Evolutionary conservation across 2,888 invertebrate genomes (phyloP), one percentile per base, ranked within the genome.

Genomic region (Elmis aenea): DNA sequence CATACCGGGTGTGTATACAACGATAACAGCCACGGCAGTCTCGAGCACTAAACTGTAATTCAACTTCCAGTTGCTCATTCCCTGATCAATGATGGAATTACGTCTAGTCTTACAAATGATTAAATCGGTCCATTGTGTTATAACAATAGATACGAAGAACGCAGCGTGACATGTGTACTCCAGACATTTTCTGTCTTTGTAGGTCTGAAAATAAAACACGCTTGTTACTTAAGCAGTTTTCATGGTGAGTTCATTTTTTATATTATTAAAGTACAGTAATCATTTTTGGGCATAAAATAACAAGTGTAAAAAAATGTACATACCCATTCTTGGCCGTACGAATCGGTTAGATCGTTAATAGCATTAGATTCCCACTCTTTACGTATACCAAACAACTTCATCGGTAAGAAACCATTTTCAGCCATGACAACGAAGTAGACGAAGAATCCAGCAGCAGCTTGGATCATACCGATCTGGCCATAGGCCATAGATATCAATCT

Each of bases 141-240:
- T 87, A 36, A 96, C 95, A 74, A 96, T 95, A 51, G 95, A 90
- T 15, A 92, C 90, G 75, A 96, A 96, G 86, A 96, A 96, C 52
- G 95, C 93, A 51, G 96, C 95, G 74, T 96, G 95, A 75, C 95
- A 95, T 45, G 95, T 96, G 72, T 85, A 95, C 71, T 96, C 95
- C 59, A 95, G 76, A 49, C 87, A 86, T 71, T 95, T 95, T 67
- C 95, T 85, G 74, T 94, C 93, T 65, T 85, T 81, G 76, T 91
- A 95, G 10, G 94, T 95, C 94, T 94, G 72, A 20, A 53, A 61
- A 48, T 42, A 33, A 15, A 29, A 20, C 8, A 23, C 8, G 9
- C n/a, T n/a, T n/a, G n/a, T n/a, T n/a, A 28, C 22, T n/a, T n/a
- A n/a, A n/a, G n/a, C n/a, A n/a, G n/a, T n/a, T n/a, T n/a, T n/a